These are phyloP conservation scores for Seladonia tumulorum DNA, from an alignment of 2,888 invertebrate species.

Conservation along the genomic window DNA sequence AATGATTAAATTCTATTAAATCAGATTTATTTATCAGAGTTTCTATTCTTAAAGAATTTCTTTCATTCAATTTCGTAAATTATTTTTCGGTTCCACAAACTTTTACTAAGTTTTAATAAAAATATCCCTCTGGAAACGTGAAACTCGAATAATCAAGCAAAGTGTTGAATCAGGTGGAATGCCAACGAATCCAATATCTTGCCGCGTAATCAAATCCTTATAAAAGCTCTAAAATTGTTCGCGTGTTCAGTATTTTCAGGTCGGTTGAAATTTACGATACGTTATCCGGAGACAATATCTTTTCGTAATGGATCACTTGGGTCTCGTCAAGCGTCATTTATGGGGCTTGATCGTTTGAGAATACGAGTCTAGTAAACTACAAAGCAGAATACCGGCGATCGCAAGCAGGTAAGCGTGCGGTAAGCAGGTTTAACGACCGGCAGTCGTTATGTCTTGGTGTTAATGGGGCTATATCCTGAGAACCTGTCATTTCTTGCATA, in stretches of 20 bases:
- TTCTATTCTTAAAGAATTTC: too few relatives aligned
- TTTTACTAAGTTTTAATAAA: not conserved
- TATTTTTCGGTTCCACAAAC: too few relatives aligned
- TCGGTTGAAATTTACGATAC: not conserved
- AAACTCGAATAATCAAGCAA: not conserved
- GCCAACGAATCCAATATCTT: not conserved
- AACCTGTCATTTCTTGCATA: conserved; percentile 51
- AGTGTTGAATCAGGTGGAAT: not conserved
- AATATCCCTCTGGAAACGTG: not conserved
- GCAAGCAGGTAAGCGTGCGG: conserved; percentile 45
- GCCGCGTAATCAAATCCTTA: not conserved
- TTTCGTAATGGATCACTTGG: not conserved
- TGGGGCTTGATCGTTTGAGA: not conserved
- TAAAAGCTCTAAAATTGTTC: not conserved
- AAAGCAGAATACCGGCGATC: conserved; percentile 12
- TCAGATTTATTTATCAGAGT: too few relatives aligned
- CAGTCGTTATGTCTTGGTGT: conserved; percentile 40
- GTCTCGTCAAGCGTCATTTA: not conserved
- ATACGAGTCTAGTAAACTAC: not conserved
- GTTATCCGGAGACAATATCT: not conserved
- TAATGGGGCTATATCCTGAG: conserved; percentile 52
- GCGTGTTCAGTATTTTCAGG: not conserved
- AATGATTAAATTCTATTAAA: too few relatives aligned
- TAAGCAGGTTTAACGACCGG: conserved; percentile 55
- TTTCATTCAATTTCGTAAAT: too few relatives aligned